Conservation (phyloP, 2,888 invertebrate species). For the Leucophenga montana region DNA sequence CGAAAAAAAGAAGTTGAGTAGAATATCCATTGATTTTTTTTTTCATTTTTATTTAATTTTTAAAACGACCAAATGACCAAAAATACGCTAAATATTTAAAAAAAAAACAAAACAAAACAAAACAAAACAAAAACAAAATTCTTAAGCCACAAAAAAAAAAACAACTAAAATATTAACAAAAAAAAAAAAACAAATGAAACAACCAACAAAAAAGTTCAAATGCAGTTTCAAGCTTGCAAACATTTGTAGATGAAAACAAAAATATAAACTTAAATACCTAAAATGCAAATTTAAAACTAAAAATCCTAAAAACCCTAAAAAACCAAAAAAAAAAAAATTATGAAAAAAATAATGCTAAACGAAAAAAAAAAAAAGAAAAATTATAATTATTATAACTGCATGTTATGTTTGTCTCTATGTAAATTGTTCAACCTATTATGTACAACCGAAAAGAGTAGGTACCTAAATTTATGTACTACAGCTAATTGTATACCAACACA, state of each 20-base stretch:
- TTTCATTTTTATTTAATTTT: not conserved
- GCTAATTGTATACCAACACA: no score
- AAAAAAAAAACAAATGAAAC: not conserved
- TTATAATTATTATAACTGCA: not conserved
- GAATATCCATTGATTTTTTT: no score
- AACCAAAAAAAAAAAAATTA: not conserved
- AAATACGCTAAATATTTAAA: not conserved
- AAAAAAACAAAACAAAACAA: not conserved
- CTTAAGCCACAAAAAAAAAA: not conserved
- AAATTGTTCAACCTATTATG: not conserved
- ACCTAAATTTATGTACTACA: not conserved
- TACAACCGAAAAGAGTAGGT: not conserved
- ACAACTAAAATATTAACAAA: not conserved
- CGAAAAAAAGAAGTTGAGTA: no score
- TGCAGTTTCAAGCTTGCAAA: not conserved
- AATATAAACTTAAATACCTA: not conserved
- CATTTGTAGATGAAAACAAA: not conserved
- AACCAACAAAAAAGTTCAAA: not conserved
- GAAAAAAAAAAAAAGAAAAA: not conserved
- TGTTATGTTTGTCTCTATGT: slow-evolving; percentile 1
- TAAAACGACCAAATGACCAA: slow-evolving; percentile 10
- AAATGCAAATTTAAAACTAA: slow-evolving; percentile 4
- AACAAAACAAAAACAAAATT: not conserved
- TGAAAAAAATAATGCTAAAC: not conserved
- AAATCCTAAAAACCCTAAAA: not conserved